Evolutionary conservation across 2,888 invertebrate genomes (phyloP).

Genomic region (Luffia ferchaultella): DNA sequence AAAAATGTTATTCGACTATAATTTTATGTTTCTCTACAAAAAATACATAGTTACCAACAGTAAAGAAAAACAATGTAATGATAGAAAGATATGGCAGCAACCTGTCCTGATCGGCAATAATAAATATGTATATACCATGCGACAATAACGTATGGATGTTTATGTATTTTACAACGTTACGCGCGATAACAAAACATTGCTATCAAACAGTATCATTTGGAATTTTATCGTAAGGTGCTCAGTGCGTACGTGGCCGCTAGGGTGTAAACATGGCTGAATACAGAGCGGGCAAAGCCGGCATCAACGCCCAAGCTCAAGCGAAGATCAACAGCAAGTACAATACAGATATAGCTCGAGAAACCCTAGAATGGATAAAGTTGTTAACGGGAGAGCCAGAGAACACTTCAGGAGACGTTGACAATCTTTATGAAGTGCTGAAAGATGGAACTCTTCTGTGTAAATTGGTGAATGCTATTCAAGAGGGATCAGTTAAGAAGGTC

Average conservation of each 20-base stretch:
- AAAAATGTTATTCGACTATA: not conserved
- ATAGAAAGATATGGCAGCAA: not conserved
- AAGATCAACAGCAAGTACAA: slow-evolving; percentile 96
- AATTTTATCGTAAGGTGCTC: slow-evolving; percentile 46
- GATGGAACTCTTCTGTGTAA: slow-evolving; percentile 92
- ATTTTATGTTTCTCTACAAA: not conserved
- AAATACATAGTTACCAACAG: not conserved
- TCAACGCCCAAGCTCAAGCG: slow-evolving; percentile 57
- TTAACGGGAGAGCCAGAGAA: slow-evolving; percentile 84
- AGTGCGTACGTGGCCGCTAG: slow-evolving; percentile 51
- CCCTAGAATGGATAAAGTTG: slow-evolving; percentile 90
- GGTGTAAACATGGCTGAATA: slow-evolving; percentile 51
- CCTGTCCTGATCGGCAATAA: not conserved
- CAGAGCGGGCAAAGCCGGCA: slow-evolving; percentile 56
- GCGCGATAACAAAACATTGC: slow-evolving; percentile 14
- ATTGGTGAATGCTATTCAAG: slow-evolving; percentile 84
- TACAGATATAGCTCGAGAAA: slow-evolving; percentile 89
- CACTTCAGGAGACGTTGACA: slow-evolving; percentile 88
- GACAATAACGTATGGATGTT: not conserved
- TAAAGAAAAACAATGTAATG: not conserved
- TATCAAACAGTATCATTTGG: slow-evolving; percentile 44
- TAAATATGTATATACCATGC: not conserved
- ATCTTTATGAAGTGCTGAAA: slow-evolving; percentile 88
- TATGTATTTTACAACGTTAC: not conserved
- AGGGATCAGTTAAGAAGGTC: slow-evolving; percentile 90